Evolutionary conservation across 2,888 invertebrate species (phyloP).

Genomic region (Apoda limacodes): DNA sequence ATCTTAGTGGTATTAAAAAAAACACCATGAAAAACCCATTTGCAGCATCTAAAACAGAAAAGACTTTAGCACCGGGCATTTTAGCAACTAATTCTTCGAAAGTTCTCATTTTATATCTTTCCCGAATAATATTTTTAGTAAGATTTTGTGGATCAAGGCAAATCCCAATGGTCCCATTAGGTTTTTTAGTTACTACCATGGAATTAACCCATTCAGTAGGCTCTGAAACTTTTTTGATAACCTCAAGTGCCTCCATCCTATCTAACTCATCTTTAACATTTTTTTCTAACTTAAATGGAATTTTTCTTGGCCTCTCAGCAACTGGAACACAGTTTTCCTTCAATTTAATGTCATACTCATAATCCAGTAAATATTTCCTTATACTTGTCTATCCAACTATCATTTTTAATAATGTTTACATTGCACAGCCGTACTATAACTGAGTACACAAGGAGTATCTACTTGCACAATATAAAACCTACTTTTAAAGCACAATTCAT

Average conservation of each 20-base stretch:
- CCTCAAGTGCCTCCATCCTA: background rate
- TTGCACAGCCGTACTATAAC: conserved; percentile 2
- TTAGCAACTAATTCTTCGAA: conserved; percentile 5
- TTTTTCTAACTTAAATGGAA: conserved; percentile 16
- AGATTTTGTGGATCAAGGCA: background rate
- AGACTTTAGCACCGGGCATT: conserved; percentile 5
- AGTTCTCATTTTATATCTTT: conserved; percentile 4
- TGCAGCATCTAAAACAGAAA: conserved; percentile 4
- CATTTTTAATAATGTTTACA: conserved; percentile 2
- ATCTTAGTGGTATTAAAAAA: too few species aligned
- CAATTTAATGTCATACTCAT: conserved; percentile 6
- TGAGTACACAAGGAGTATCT: background rate
- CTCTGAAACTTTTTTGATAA: conserved; percentile 1
- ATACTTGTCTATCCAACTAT: background rate
- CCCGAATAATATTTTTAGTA: conserved; percentile 5
- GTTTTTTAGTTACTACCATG: background rate
- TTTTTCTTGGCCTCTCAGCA: conserved; percentile 10
- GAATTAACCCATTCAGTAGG: conserved; percentile 7
- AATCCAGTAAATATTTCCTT: conserved; percentile 1
- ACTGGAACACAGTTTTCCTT: background rate
- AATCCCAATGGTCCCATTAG: background rate
- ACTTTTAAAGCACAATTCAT: too few species aligned
- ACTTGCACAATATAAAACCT: conserved; percentile 3
- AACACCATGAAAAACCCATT: conserved; percentile 12
- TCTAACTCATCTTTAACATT: background rate